These are phyloP conservation scores for Trichogramma dendrolimi DNA, from an alignment of 2,888 invertebrate genomes.

Conservation along the genomic window DNA sequence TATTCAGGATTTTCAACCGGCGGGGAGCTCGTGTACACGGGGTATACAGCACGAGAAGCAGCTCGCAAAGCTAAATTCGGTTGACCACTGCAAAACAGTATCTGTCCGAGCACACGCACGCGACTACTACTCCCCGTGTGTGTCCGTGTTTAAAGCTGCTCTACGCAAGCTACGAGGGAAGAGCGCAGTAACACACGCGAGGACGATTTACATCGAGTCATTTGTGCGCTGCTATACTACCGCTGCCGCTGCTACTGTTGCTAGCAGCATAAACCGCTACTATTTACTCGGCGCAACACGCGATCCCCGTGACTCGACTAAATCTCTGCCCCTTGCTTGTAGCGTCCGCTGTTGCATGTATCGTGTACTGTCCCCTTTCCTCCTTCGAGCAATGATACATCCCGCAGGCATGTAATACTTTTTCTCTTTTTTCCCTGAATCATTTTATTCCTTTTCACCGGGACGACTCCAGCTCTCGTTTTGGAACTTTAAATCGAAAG, in stretches of 20 bases:
- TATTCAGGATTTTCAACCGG: conserved; percentile 4
- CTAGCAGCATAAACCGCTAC: not conserved
- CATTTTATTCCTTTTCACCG: not conserved
- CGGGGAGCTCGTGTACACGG: too few species aligned
- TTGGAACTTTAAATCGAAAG: too few species aligned
- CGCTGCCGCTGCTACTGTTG: not conserved
- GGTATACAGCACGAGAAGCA: too few species aligned
- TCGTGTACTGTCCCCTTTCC: too few species aligned
- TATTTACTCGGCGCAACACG: not conserved
- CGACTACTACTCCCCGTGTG: too few species aligned
- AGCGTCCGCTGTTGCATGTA: too few species aligned
- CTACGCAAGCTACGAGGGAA: not conserved
- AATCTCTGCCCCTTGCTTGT: too few species aligned
- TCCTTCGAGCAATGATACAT: conserved; percentile 1
- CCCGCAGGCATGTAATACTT: not conserved
- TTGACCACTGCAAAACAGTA: too few species aligned
- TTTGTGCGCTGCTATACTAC: not conserved
- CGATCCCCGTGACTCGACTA: too few species aligned
- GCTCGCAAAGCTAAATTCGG: too few species aligned
- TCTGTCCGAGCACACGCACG: too few species aligned
- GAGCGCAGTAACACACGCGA: not conserved
- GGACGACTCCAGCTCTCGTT: not conserved
- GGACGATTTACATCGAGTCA: conserved; percentile 16
- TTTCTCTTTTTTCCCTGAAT: not conserved
- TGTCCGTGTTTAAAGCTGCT: too few species aligned